phyloP scores from a whole-genome alignment of 2,888 invertebrate species.

The Adelphocoris suturalis region DNA sequence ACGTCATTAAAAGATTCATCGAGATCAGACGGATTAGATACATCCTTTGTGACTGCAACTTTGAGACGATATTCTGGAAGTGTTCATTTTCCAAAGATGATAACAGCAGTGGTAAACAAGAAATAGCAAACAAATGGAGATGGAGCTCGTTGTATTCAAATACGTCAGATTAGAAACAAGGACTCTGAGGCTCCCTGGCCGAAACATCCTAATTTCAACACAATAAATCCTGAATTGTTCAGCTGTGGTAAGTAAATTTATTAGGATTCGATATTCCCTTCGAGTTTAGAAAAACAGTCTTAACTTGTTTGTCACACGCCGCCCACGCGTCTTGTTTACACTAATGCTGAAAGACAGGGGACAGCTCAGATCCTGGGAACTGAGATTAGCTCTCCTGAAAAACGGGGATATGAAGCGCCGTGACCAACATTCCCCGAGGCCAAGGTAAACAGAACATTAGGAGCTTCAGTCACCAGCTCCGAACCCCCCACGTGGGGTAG shows the following conservation, averaged over 20 bases:
- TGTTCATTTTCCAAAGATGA: no score
- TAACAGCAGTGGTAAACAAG: no score
- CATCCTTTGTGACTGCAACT: no score
- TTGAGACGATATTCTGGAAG: no score
- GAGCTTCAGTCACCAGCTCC: constrained; percentile 4
- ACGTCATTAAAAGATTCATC: no score
- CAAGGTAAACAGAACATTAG: constrained; percentile 65
- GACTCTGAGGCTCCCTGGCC: no score
- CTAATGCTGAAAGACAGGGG: neutral
- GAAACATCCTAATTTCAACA: no score
- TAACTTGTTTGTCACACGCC: constrained; percentile 20
- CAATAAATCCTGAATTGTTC: no score
- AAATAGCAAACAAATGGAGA: no score
- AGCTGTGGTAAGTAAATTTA: neutral
- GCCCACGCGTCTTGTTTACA: neutral
- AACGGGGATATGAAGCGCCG: constrained; percentile 35
- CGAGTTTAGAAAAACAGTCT: neutral
- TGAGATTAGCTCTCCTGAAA: constrained; percentile 43
- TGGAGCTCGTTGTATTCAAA: no score
- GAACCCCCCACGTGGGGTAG: neutral
- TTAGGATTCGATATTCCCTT: neutral
- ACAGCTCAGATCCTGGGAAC: constrained; percentile 45
- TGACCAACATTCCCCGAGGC: constrained; percentile 44
- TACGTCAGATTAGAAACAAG: no score
- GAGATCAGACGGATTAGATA: no score